Evolutionary conservation across 2,797 vertebrate species (phyloP).

Genomic region (Pangasius sanitwongsei): DNA sequence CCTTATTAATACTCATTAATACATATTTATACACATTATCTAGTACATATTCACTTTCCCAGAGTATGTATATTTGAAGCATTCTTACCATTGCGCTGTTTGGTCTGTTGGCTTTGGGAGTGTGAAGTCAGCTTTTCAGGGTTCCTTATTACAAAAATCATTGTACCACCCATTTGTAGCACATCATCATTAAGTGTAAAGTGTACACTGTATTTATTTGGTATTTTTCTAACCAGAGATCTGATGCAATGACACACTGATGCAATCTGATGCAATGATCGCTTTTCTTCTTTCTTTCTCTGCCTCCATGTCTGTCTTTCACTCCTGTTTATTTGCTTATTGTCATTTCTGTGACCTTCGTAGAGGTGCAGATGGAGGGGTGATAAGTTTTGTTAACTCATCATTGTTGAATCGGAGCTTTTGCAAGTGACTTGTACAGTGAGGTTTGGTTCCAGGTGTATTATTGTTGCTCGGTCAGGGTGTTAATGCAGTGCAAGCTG

Average conservation of each 20-base stretch:
- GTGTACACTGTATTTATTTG: conserved; percentile 28
- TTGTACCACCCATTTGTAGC: conserved; percentile 6
- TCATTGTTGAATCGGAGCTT: neutral
- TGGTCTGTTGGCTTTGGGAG: conserved; percentile 5
- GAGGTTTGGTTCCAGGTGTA: neutral
- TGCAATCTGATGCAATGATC: conserved; percentile 33
- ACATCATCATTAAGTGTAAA: conserved; percentile 28
- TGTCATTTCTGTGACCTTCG: neutral
- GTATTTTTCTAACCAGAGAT: conserved; percentile 21
- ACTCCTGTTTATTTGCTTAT: neutral
- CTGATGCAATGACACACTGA: conserved; percentile 28
- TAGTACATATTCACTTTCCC: neutral
- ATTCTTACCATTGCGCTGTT: conserved; percentile 16
- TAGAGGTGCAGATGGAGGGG: neutral
- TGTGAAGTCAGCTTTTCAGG: conserved; percentile 2
- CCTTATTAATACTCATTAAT: neutral
- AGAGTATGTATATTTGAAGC: neutral
- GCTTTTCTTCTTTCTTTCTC: conserved; percentile 23
- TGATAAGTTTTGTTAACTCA: neutral
- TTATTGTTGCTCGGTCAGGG: too few relatives aligned
- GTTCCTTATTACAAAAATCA: neutral
- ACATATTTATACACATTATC: neutral
- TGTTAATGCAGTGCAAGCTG: neutral
- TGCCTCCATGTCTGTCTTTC: neutral
- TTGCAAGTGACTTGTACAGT: neutral